Base-by-base conservation (phyloP, 2,113 vertebrate genomes). In the Parotia lawesii region DNA sequence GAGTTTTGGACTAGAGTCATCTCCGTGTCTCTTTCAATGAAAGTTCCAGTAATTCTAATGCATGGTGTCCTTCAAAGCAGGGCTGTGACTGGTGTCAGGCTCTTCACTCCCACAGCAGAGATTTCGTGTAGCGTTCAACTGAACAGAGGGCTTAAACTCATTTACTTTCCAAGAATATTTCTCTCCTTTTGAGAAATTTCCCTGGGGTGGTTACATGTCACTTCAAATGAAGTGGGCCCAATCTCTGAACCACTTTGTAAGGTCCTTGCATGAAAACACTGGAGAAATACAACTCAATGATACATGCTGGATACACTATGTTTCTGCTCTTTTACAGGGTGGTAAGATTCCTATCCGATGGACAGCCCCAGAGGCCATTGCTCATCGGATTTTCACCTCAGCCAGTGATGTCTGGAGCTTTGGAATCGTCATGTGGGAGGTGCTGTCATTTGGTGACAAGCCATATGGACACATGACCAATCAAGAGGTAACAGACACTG, bases 391-490 rank as follows among this genome's bases (percentile, higher is more conserved):
- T 95, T 98, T 98, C 70, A 98, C 98, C 48, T 97, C 97, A 2
- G 97, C 98, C 88, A 98, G 98, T 7, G 98, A 98, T 4, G 97
- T 98, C 75, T 98, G 98, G 98, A 98, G 98, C 93, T 98, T 98
- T 71, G 98, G 98, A 53, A 97, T 98, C 4, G 98, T 98, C 69
- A 98, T 97, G 97, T 98, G 98, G 98, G 98, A 98, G 76, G 98
- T 98, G 95, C 92, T 98, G 27, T 98, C 98, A 28, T 98, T 98
- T 74, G 98, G 98, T 62, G 98, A 98, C 95, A 98, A 98, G 77
- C 98, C 98, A 2, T 98, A 98, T 2, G 98, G 98, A n/a, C 95
- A 97, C 42, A 98, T 98, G 98, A 97, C 87, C 89, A 98, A 98
- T 79, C 98, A 98, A 91, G 98, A 98, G 98, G 98, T 98, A 87